Base-by-base conservation (phyloP, 2,113 vertebrate genomes). In the Lipotes vexillifer region DNA sequence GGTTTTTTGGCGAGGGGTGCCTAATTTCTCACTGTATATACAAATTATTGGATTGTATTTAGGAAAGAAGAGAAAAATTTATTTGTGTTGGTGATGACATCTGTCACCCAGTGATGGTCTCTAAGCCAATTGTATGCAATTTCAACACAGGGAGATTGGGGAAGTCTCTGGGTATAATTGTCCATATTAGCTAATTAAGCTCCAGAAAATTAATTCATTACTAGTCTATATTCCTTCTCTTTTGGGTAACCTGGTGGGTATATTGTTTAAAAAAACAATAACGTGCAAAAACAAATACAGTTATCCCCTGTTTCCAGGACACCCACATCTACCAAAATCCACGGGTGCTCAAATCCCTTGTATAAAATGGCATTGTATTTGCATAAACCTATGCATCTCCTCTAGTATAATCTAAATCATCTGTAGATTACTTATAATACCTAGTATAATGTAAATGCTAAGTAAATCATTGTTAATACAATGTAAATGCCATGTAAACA, bases 241-340 rank as follows among this genome's bases (percentile, higher is more conserved):
- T 96, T 84, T 36, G 21, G 80, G 27, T 89, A 46, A 90, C 8
- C 36, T 85, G 20, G 3, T 66, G 5, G 17, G 13, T 63, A 59
- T 33, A 88, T 55, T 18, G 1, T 68, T 95, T 90, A 84, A 96
- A 90, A 21, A 84, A 88, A 46, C 49, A 95, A 91, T 36, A 93
- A 72, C 0, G 20, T 12, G 36, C 75, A 82, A 65, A 89, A 77
- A 11, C 3, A 92, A 88, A 72, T 29, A 36, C n/a, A 57, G 77
- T 57, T 25, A 57, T 57, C 52, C n/a, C 77, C 7, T 57, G 77
- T 33, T 57, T 80, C 52, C 77, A 80, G 52, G 77, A 80, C 52
- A 80, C 21, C 7, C 21, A 36, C 33, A 15, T 36, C 52, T 57
- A 80, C 52, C 77, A 80, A 80, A 38, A 57, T 27, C n/a, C 33